Conservation (phyloP, 2,797 vertebrate species). For the Spheniscus humboldti region DNA sequence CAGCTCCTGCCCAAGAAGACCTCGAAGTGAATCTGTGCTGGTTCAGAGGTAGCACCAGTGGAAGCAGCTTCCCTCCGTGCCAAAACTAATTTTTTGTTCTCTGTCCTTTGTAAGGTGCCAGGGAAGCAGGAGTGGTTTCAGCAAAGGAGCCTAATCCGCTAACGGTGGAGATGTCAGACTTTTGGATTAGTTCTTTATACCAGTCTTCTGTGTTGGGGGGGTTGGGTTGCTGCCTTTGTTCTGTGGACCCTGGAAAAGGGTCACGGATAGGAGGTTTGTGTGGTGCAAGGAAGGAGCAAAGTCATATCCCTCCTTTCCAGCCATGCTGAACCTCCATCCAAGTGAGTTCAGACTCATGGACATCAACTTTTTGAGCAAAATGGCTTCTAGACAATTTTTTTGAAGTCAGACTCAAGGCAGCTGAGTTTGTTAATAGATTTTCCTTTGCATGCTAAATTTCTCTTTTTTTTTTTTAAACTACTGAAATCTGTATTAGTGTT, state of each 20-base stretch:
- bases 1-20: neutral
- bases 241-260: neutral
- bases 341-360: neutral
- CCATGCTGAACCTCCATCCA: neutral
- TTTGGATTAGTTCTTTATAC: neutral
- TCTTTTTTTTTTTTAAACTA: neutral
- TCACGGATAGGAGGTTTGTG: neutral
- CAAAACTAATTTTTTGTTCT: neutral
- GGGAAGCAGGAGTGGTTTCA: neutral
- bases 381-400: fast-evolving
- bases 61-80: neutral
- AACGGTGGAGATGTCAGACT: neutral
- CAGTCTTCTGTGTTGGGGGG: too few species aligned
- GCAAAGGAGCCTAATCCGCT: neutral
- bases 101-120: neutral
- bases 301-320: neutral
- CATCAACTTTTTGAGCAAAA: neutral
- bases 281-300: neutral
- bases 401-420: neutral
- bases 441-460: neutral
- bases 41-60: neutral
- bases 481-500: neutral
- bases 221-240: neutral
- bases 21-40: neutral
- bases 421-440: neutral